A percentile compares a stretch with the other conserved stretches of the same genome.
phyloP scores from a whole-genome alignment of 2,888 invertebrate genomes.

The Microplitis deprimator region DNA sequence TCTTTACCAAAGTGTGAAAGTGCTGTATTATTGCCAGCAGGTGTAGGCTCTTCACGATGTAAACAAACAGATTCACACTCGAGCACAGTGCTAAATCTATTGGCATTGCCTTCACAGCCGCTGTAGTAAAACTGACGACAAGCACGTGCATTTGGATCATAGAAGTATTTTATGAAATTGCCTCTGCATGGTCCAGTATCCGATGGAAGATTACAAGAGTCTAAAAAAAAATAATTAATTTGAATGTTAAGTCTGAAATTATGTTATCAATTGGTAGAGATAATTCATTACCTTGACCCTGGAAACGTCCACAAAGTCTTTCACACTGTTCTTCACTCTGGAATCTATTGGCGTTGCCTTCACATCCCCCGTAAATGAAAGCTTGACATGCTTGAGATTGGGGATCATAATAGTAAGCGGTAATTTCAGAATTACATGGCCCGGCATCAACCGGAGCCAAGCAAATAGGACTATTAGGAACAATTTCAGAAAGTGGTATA shows the following conservation, averaged over 20 bases:
- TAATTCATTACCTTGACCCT: slow-evolving; percentile 75
- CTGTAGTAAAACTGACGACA: slow-evolving; percentile 84
- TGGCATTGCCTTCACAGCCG: slow-evolving; percentile 89
- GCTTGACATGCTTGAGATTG: slow-evolving; percentile 74
- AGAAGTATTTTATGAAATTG: slow-evolving; percentile 80
- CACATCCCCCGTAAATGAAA: slow-evolving; percentile 82
- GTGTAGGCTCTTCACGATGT: slow-evolving; percentile 74
- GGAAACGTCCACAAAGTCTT: slow-evolving; percentile 82
- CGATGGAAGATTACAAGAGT: slow-evolving; percentile 79
- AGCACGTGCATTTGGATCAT: slow-evolving; percentile 74
- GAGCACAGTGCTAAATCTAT: slow-evolving; percentile 82
- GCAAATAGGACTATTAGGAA: slow-evolving; percentile 73
- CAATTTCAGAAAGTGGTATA: slow-evolving; percentile 40
- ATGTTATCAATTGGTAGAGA: not conserved
- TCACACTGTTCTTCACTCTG: slow-evolving; percentile 83
- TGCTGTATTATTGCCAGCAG: slow-evolving; percentile 68
- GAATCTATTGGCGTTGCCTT: slow-evolving; percentile 83
- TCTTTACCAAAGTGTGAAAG: slow-evolving; percentile 65
- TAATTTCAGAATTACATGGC: slow-evolving; percentile 78
- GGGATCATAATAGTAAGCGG: slow-evolving; percentile 84
- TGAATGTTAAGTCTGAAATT: not conserved
- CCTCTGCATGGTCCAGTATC: slow-evolving; percentile 83
- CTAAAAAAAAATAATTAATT: slow-evolving; percentile 68
- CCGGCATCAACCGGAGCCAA: slow-evolving; percentile 77
- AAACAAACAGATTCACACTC: slow-evolving; percentile 84